These are phyloP conservation scores for Drosophila atroscutellata DNA, from an alignment of 2,888 invertebrate species.

Conservation along the genomic window DNA sequence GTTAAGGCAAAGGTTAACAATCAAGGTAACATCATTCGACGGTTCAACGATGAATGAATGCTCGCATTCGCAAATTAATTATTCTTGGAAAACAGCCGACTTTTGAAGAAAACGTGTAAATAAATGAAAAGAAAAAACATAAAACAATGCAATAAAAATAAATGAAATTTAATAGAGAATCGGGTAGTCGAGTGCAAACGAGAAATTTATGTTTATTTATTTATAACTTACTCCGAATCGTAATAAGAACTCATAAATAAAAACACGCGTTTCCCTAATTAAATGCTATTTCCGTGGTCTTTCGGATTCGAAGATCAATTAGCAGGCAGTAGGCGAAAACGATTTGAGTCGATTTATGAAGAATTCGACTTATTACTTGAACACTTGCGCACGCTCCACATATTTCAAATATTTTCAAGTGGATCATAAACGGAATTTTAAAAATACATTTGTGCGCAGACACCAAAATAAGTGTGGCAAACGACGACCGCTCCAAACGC, in stretches of 20 bases:
- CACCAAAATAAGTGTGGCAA: conserved; percentile 36
- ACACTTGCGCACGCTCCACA: conserved; percentile 41
- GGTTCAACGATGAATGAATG: not conserved
- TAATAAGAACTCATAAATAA: conserved; percentile 83
- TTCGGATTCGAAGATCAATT: conserved; percentile 28
- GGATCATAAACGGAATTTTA: conserved; percentile 45
- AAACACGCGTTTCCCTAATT: conserved; percentile 26
- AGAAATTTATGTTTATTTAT: conserved; percentile 42
- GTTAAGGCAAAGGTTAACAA: not conserved
- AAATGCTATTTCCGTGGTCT: conserved; percentile 12
- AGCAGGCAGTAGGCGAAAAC: conserved; percentile 18
- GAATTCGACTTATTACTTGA: conserved; percentile 25
- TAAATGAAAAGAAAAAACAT: too few relatives aligned
- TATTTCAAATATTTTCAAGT: conserved; percentile 38
- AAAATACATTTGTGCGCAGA: conserved; percentile 17
- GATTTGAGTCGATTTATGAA: conserved; percentile 22
- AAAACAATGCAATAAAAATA: not conserved
- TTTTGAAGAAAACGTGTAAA: not conserved
- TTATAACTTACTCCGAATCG: conserved; percentile 82
- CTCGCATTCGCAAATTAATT: too few relatives aligned
- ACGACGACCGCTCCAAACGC: conserved; percentile 29
- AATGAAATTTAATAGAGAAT: not conserved
- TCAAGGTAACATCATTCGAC: not conserved
- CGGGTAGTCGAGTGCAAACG: not conserved
- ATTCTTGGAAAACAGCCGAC: not conserved